Conservation (phyloP, 2,888 invertebrate genomes). For the Lasiommata megera region DNA sequence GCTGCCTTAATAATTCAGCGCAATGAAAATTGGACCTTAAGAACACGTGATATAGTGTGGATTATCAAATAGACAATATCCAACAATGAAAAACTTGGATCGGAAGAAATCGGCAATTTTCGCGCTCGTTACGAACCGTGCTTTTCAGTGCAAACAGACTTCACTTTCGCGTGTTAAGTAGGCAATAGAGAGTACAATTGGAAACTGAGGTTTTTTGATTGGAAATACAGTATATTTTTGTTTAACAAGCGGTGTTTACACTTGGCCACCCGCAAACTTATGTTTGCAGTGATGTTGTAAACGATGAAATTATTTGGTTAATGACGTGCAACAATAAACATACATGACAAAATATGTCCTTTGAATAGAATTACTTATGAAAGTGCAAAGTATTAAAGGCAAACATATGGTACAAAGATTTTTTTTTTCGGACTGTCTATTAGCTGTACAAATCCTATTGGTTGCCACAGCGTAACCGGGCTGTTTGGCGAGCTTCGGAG, state of each 20-base stretch:
- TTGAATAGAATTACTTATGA: neutral
- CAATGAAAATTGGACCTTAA: slow-evolving; percentile 37
- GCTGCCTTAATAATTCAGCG: slow-evolving; percentile 8
- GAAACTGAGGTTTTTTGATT: slow-evolving; percentile 28
- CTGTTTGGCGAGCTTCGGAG: too few relatives aligned
- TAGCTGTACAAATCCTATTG: too few relatives aligned
- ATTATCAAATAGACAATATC: slow-evolving; percentile 28
- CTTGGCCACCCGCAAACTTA: slow-evolving; percentile 25
- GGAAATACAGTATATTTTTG: slow-evolving; percentile 14
- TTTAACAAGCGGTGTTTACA: slow-evolving; percentile 15
- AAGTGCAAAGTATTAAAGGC: too few relatives aligned
- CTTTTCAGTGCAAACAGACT: slow-evolving; percentile 40
- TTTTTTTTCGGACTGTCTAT: too few relatives aligned
- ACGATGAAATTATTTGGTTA: slow-evolving; percentile 46
- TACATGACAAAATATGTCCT: slow-evolving; percentile 33
- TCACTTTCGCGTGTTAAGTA: slow-evolving; percentile 23
- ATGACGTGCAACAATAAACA: slow-evolving; percentile 49
- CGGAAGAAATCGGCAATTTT: slow-evolving; percentile 44
- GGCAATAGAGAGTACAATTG: slow-evolving; percentile 11
- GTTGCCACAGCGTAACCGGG: too few relatives aligned
- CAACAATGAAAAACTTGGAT: slow-evolving; percentile 48
- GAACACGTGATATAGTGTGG: neutral
- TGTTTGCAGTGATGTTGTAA: slow-evolving; percentile 33
- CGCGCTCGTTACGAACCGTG: slow-evolving; percentile 41
- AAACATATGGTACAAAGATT: too few relatives aligned